Base-by-base conservation (phyloP, 2,113 vertebrate genomes). In the Datnioides undecimradiatus region DNA sequence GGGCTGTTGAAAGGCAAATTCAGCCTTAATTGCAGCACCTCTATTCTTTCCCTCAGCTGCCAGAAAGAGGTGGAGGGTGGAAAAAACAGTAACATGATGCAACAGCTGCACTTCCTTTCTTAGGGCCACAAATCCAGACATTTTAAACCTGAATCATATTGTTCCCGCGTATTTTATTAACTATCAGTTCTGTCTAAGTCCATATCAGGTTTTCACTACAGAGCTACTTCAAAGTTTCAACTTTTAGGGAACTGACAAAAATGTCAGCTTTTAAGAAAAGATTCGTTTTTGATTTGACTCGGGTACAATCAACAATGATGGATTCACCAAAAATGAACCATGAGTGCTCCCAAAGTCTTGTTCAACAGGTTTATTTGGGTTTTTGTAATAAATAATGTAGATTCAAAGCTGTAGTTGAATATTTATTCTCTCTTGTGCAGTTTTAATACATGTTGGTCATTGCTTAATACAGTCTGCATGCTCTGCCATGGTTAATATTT, bases 1-100 rank as follows among this genome's bases (percentile, higher is more conserved):
- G 92, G 90, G 92, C 17, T 87, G 92, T 72, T 88, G 78, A 85
- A 34, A 85, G 80, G 55, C 68, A 80, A 79, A 83, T 88, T 67
- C 71, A 46, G 72, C 58, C 80, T 80, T 92, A 88, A 92, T 91
- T 92, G 84, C 82, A 57, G 76, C 73, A 34, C 72, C 65, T 66
- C 79, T 80, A 67, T 76, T 76, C 67, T 87, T 77, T 78, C 68
- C 79, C 7, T 71, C 66, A 74, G 75, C 85, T 82, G 70, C 70
- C 36, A 71, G 71, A 80, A 49, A 66, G 82, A 88, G 83, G 64
- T 38, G 79, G 85, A 80, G 58, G 63, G 13, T 52, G 70, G 11
- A 51, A 59, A 45, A 79, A 68, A 68, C 73, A 76, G 57, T 40
- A 77, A 80, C 63, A 69, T n/a, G 73, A 77, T 38, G 71, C 87